phyloP scores from a whole-genome alignment of 2,113 vertebrate genomes.

The Hemiprocne comata region DNA sequence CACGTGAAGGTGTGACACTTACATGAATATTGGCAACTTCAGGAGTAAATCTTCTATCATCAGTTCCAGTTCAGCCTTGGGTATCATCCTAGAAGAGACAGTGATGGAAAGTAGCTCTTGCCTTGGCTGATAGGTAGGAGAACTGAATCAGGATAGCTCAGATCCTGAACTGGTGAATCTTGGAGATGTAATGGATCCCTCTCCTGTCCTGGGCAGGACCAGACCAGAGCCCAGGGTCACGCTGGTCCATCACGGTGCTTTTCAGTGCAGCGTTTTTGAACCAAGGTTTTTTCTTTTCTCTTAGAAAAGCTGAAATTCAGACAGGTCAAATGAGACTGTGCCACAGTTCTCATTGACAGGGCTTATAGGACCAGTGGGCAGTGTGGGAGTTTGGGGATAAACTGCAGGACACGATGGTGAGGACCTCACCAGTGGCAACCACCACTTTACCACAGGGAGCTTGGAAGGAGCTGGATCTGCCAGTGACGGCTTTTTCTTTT shows the following conservation, averaged over 20 bases:
- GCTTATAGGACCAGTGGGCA: neutral
- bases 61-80: neutral
- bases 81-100: neutral
- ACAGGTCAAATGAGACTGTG: neutral
- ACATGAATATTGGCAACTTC: neutral
- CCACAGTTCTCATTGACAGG: neutral
- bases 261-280: neutral
- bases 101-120: neutral
- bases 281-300: neutral
- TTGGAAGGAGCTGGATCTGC: neutral
- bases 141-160: too few species aligned
- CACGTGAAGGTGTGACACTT: neutral
- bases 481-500: neutral
- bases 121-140: neutral
- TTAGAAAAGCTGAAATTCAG: neutral
- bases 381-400: neutral
- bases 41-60: neutral
- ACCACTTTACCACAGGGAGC: neutral
- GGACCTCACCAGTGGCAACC: neutral
- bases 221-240: neutral
- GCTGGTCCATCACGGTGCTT: neutral
- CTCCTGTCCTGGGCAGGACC: neutral
- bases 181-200: neutral
- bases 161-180: neutral
- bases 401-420: neutral